phyloP scores from a whole-genome alignment of 2,113 vertebrate genomes.

The Prionailurus bengalensis region DNA sequence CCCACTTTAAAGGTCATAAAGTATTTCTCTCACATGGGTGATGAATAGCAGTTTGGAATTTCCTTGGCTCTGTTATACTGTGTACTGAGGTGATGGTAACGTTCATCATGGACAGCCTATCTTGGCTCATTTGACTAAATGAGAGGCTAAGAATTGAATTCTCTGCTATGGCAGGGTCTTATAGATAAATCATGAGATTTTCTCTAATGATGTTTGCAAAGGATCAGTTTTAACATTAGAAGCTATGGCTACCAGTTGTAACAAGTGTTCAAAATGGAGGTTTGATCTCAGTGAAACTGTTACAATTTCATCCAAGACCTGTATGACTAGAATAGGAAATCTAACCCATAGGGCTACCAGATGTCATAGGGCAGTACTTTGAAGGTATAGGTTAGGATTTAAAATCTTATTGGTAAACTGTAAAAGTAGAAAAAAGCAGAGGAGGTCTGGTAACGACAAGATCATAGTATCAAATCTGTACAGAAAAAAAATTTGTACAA shows the following conservation, averaged over 20 bases:
- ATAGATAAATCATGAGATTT: slow-evolving; percentile 38
- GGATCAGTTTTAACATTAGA: slow-evolving; percentile 57
- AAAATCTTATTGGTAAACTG: slow-evolving; percentile 32
- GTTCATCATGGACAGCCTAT: slow-evolving; percentile 26
- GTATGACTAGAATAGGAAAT: background rate
- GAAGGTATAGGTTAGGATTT: slow-evolving; percentile 42
- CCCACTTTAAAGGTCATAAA: slow-evolving; percentile 74
- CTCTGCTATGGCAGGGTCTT: slow-evolving; percentile 24
- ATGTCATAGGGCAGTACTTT: background rate
- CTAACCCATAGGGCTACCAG: background rate
- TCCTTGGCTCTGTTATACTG: slow-evolving; percentile 41
- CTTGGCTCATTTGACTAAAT: slow-evolving; percentile 63
- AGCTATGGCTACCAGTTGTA: slow-evolving; percentile 44
- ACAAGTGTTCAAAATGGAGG: slow-evolving; percentile 34
- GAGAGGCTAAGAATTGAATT: slow-evolving; percentile 57
- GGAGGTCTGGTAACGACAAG: slow-evolving; percentile 44
- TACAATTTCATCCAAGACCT: slow-evolving; percentile 61
- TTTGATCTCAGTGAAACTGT: slow-evolving; percentile 21
- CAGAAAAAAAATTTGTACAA: slow-evolving; percentile 48
- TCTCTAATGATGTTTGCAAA: slow-evolving; percentile 61
- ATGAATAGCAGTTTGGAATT: slow-evolving; percentile 69
- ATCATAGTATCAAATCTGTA: slow-evolving; percentile 26
- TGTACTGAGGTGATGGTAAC: slow-evolving; percentile 54
- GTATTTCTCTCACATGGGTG: slow-evolving; percentile 72
- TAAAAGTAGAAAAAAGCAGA: slow-evolving; percentile 56